Base-by-base conservation (phyloP, 2,113 vertebrate genomes). In the Plotosus lineatus region DNA sequence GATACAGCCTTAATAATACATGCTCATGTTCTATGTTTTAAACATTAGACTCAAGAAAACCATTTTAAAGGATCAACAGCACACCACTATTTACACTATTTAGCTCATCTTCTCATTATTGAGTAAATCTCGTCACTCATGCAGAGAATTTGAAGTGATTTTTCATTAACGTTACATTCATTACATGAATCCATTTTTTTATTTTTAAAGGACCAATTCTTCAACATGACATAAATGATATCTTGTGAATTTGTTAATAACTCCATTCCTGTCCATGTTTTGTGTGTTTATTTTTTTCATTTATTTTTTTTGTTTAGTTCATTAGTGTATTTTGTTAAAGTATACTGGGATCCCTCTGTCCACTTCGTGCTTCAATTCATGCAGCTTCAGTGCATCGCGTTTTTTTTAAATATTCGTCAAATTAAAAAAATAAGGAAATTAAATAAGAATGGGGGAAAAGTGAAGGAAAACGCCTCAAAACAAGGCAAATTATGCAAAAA, bases 1-100 rank as follows among this genome's bases (percentile, higher is more conserved):
- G 26, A 69, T 82, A 31, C 36, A 51, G 79, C 65, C 21, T 63
- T 56, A 44, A 51, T 51, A 68, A 66, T 40, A n/a, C 48, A 48
- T 26, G 61, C 15, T 55, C 48, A 42, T 3, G 11, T 23, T 28
- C 40, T 44, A 1, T n/a, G n/a, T 46, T 76, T 42, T 46, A 8
- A 2, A 31, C 15, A 60, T 56, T 21, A 28, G 3, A 60, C 17
- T 19, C 51, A n/a, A 28, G 8, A 55, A 55, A 55, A 8, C 7
- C 19, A n/a, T 50, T 50, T 50, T 28, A 2, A 61, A 61, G 26
- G 6, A 23, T 11, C 1, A 68, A 44, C 40, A 15, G 38, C 40
- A 46, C 21, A 28, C 68, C 1, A 23, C 23, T 40, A 23, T 40
- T 40, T 23, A 9, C n/a, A n/a, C n/a, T n/a, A n/a, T n/a, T n/a